These are phyloP conservation scores for Anorthoa munda DNA, from an alignment of 2,888 invertebrate genomes.

Conservation along the genomic window DNA sequence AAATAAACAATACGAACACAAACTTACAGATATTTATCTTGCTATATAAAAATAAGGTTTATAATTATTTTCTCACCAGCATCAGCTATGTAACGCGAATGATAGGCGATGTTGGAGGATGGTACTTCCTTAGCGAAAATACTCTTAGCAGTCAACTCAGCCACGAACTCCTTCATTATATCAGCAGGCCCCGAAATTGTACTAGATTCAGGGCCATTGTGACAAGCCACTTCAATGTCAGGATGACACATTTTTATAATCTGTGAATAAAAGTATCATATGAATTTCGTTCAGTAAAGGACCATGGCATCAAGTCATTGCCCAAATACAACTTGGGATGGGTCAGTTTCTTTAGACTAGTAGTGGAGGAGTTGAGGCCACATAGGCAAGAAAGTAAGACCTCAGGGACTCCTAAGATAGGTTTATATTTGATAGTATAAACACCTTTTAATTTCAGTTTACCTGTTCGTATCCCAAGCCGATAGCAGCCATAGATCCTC, in stretches of 20 bases:
- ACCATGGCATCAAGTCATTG: no score
- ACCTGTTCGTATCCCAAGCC: slow-evolving; percentile 92
- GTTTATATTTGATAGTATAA: no score
- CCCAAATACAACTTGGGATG: no score
- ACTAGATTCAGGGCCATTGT: slow-evolving; percentile 94
- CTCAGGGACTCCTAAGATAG: not conserved
- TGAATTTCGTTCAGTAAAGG: no score
- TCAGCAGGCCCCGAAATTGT: slow-evolving; percentile 95
- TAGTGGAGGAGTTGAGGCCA: no score
- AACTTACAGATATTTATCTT: no score
- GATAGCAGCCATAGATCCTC: slow-evolving; percentile 97
- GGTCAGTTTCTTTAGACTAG: no score
- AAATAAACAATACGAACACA: no score
- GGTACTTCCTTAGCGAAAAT: slow-evolving; percentile 87
- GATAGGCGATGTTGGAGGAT: slow-evolving; percentile 97
- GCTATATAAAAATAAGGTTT: not conserved
- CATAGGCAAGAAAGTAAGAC: not conserved
- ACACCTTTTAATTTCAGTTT: not conserved
- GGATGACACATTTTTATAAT: slow-evolving; percentile 86
- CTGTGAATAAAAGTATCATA: slow-evolving; percentile 61
- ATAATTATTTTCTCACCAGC: slow-evolving; percentile 78
- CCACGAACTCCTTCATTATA: slow-evolving; percentile 91
- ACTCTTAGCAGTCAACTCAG: slow-evolving; percentile 77
- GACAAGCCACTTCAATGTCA: slow-evolving; percentile 94
- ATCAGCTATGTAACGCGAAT: slow-evolving; percentile 95